Evolutionary conservation across 2,113 vertebrate genomes (phyloP), one percentile per base, ranked within the genome.

Genomic region (Crotophaga sulcirostris): DNA sequence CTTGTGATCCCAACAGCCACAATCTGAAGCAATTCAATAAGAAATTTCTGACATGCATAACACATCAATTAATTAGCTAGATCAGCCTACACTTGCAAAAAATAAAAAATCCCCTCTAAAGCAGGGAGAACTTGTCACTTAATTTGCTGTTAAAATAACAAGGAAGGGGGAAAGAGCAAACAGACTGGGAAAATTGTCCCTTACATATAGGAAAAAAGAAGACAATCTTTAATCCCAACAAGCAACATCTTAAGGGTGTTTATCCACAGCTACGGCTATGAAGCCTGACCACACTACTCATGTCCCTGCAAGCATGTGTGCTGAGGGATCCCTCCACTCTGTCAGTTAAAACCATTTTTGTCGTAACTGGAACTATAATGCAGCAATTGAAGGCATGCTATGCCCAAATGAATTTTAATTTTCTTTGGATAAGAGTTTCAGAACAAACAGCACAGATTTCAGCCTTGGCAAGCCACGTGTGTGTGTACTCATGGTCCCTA

Each of bases 91-190:
- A 95, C 66, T 76, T 83, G 31, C 36, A 80, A 36, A 85, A 94
- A 89, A 79, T n/a, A 44, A 87, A 79, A 77, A 72, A 21, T n/a
- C 9, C 3, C 13, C n/a, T 17, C 33, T 44, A 69, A 73, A 92
- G 8, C 31, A 83, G 26, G n/a, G 17, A 73, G n/a, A 94, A 18
- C 7, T 72, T 64, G 8, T 33, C 52, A 75, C 26, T 64, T 72
- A 60, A 33, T 60, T 85, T 87, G 36, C 25, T 72, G 55, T 47
- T 91, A 74, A 91, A 95, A 93, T 66, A 70, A 42, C 10, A 77
- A 74, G 28, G 19, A 75, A 75, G 15, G 7, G 36, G 31, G n/a
- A 88, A 89, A 89, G 26, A 58, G 16, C 55, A 80, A 85, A 84
- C 6, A 77, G 15, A 36, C 31, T 58, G 64, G 66, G 29, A 95